These are phyloP conservation scores for Turritopsis dohrnii DNA, from an alignment of 30 jellyfish, hydroid and myxozoan genomes.

Conservation along the genomic window DNA sequence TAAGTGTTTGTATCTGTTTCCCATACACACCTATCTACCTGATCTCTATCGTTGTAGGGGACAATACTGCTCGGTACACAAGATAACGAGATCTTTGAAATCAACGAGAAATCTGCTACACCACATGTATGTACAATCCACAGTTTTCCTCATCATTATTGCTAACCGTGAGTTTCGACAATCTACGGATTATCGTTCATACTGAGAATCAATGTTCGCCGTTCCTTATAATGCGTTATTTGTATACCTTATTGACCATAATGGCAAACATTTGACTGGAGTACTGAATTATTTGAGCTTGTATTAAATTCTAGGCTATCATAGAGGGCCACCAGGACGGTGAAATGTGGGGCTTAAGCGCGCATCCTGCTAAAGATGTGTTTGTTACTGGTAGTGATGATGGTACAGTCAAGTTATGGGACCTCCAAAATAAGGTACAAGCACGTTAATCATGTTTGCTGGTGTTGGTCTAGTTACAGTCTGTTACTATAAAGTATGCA, in stretches of 20 bases:
- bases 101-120: constrained; percentile 69
- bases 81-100: constrained; percentile 67
- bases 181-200: too few species aligned
- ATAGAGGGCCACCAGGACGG: constrained; percentile 92
- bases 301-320: constrained; percentile 39
- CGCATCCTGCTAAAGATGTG: constrained; percentile 76
- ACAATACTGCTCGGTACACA: constrained; percentile 89
- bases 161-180: too few species aligned
- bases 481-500: too few species aligned
- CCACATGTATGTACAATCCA: constrained; percentile 41
- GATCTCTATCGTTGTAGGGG: constrained; percentile 44
- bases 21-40: not conserved
- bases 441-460: too few species aligned
- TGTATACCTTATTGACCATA: too few species aligned
- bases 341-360: constrained; percentile 88
- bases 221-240: not conserved
- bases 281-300: too few species aligned
- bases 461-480: too few species aligned
- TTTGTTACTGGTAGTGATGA: constrained; percentile 87
- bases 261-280: too few species aligned
- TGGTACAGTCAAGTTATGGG: constrained; percentile 86
- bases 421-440: constrained; percentile 59
- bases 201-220: too few species aligned
- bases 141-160: too few species aligned
- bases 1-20: too few species aligned